Conservation (phyloP, 1,140 invertebrate genomes). For the Hypsibius dujardini region DNA sequence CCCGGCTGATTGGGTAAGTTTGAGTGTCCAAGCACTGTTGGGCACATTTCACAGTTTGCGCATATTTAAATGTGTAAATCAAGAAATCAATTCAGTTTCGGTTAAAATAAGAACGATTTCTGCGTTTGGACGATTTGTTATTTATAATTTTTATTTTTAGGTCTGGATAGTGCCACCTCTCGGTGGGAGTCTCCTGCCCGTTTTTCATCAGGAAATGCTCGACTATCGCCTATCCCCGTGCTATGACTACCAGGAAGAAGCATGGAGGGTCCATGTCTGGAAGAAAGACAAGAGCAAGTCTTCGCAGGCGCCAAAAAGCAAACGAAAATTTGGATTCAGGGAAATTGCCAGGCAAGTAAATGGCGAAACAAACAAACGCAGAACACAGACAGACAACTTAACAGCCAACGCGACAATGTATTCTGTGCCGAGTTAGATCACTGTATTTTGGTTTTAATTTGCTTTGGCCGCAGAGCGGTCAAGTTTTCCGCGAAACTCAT, state of each 20-base stretch:
- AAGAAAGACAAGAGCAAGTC: conserved; percentile 50
- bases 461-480: no score
- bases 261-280: conserved; percentile 80
- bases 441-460: no score
- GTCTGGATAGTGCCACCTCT: conserved; percentile 85
- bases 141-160: no score
- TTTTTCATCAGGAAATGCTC: conserved; percentile 91
- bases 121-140: no score
- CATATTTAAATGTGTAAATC: no score
- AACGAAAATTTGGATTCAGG: conserved; percentile 84
- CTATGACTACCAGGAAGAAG: conserved; percentile 74
- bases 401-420: no score
- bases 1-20: conserved; percentile 64
- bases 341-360: conserved; percentile 63
- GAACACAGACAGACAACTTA: no score
- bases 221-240: conserved; percentile 70
- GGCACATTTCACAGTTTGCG: no score
- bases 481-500: conserved; percentile 93
- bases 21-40: neutral
- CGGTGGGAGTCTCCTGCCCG: conserved; percentile 66
- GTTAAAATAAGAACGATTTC: no score
- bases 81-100: no score
- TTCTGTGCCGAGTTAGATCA: no score
- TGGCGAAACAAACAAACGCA: neutral
- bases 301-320: conserved; percentile 45